Base-by-base conservation (phyloP, 2,113 vertebrate species). In the Tachycineta bicolor region DNA sequence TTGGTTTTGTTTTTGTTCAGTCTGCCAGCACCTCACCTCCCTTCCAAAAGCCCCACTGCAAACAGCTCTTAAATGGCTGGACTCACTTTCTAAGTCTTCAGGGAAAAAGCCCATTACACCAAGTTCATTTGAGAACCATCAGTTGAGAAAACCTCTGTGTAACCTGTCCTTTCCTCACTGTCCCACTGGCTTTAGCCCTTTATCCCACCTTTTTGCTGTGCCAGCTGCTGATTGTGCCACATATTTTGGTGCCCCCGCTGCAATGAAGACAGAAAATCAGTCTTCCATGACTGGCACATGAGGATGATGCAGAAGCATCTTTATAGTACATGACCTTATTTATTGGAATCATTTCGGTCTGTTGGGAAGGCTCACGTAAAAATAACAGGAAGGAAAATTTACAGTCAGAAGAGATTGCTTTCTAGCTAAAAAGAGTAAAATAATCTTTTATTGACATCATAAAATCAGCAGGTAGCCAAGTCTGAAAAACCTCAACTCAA, bases 211-310 rank as follows among this genome's bases (percentile, higher is more conserved):
- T 68, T 47, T 20, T n/a, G n/a, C n/a, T 3, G 7, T 53, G 28
- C 58, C 58, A 65, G 63, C 19, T 63, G 37, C 20, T 3, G 7
- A 64, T 7, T 12, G 5, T 10, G 10, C 12, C 0, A 0, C 24
- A 23, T 0, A 1, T 53, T 83, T 39, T 63, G 73, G 62, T 65
- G 41, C 10, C 15, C 37, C 23, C 4, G 7, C 4, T 7, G 25
- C 41, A 43, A 10, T 2, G 11, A 34, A 50, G 71, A 60, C 20
- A 37, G 55, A 69, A 89, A 28, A 65, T 60, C 44, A 29, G 43
- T 7, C 37, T 83, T 58, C n/a, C 11, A 16, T 47, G 67, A 19
- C 0, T n/a, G 46, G 33, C 77, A 43, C 0, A 0, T 47, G 77
- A 83, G 43, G 46, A 22, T 83, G 76, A 91, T 0, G 0, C 55